Percentiles rank a stretch among this genome's conserved stretches.
Conservation (phyloP, 2,113 vertebrate species). For the Octodon degus region DNA sequence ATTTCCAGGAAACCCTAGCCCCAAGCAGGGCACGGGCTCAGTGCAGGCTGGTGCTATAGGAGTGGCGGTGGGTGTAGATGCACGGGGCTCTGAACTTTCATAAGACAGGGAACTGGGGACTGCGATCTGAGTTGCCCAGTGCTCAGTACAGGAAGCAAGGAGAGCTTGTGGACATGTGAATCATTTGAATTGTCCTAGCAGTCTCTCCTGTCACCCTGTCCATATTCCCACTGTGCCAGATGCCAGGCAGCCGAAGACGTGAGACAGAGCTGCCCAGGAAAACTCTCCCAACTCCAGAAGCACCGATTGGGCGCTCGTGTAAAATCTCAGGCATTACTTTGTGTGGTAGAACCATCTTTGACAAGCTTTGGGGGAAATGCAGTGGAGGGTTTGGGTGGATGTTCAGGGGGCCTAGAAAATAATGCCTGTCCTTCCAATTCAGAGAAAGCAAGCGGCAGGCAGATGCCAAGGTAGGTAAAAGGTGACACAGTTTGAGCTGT, state of each 20-base stretch:
- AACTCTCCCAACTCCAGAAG: neutral
- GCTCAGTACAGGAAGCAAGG: neutral
- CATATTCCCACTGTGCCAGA: neutral
- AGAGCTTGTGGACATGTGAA: neutral
- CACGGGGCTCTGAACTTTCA: neutral
- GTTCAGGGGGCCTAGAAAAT: neutral
- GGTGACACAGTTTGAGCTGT: neutral
- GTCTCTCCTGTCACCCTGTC: neutral
- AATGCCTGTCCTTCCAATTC: neutral
- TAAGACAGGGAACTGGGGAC: too few species aligned
- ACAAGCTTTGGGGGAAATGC: neutral
- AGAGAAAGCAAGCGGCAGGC: neutral
- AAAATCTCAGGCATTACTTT: neutral
- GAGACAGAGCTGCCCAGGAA: neutral
- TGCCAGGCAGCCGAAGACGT: neutral
- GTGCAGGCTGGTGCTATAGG: neutral
- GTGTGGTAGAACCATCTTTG: neutral
- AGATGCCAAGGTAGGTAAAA: neutral
- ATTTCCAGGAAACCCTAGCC: neutral
- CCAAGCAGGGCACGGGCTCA: neutral
- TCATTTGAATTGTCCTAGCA: neutral
- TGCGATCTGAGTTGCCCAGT: neutral
- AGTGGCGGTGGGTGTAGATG: neutral
- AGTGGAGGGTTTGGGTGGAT: neutral
- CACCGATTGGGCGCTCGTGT: neutral